A percentile compares a stretch with the other conserved stretches of the same genome.
phyloP scores from a whole-genome alignment of 2,797 vertebrate genomes.

The Pygocentrus nattereri region DNA sequence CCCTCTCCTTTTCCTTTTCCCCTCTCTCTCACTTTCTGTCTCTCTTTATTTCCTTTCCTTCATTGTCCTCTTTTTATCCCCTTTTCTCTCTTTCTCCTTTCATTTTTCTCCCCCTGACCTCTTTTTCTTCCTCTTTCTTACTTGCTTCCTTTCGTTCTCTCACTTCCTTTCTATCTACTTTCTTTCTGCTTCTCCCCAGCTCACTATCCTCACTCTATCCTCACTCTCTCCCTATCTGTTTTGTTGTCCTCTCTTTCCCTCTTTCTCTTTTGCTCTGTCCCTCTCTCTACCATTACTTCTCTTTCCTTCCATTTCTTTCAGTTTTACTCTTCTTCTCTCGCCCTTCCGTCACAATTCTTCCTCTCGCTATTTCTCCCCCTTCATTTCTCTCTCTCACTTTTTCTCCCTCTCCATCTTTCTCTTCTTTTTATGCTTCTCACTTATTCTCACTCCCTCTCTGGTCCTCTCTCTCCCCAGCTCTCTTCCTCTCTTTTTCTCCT shows the following conservation, averaged over 20 bases:
- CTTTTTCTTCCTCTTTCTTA: background rate
- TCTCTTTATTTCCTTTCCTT: background rate
- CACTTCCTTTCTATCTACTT: background rate
- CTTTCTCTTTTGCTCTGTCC: background rate
- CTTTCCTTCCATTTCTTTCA: background rate
- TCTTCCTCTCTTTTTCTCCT: too few relatives aligned
- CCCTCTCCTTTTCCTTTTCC: background rate
- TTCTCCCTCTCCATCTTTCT: background rate
- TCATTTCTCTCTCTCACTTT: background rate
- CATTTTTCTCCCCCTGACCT: background rate
- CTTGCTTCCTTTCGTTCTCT: background rate
- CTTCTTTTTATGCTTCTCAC: too few relatives aligned
- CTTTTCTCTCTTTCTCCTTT: background rate
- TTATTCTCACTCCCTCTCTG: background rate
- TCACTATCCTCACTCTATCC: background rate
- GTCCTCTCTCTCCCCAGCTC: too few relatives aligned
- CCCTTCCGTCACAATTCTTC: background rate
- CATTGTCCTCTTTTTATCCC: background rate
- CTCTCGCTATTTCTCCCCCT: background rate
- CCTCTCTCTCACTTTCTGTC: background rate
- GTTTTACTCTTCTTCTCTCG: background rate
- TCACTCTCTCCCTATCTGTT: background rate
- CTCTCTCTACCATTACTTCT: background rate
- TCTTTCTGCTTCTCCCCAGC: background rate
- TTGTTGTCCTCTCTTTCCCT: background rate